These are phyloP conservation scores for Steinernema hermaphroditum DNA, from an alignment of 2,888 invertebrate species.

Conservation along the genomic window DNA sequence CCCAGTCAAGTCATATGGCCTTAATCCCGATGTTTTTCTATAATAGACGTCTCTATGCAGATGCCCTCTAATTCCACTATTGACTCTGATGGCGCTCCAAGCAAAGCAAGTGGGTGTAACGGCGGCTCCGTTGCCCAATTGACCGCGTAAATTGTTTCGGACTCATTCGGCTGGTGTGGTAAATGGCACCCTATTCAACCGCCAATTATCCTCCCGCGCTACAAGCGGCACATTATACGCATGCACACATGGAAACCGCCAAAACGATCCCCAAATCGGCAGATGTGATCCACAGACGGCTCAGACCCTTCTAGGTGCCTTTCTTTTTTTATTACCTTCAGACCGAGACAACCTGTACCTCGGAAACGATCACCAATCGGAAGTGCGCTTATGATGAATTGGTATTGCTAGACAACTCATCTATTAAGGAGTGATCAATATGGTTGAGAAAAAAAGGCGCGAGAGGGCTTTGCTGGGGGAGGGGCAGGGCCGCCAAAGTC, in stretches of 20 bases:
- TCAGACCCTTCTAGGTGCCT: too few species aligned
- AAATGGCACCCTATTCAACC: conserved; percentile 27
- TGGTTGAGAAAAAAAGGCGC: conserved; percentile 21
- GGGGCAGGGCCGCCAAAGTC: conserved; percentile 26
- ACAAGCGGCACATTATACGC: conserved; percentile 13
- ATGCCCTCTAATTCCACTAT: neutral
- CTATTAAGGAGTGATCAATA: conserved; percentile 30
- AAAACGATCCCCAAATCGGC: conserved; percentile 1
- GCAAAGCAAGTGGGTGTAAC: neutral
- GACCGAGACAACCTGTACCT: neutral
- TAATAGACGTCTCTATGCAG: neutral
- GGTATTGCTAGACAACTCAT: conserved; percentile 25
- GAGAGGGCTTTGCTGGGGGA: conserved; percentile 22
- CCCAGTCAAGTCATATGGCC: neutral
- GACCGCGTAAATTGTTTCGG: conserved; percentile 29
- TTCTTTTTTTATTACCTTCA: too few species aligned
- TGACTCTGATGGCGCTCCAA: neutral
- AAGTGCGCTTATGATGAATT: conserved; percentile 18
- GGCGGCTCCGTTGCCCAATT: conserved; percentile 27
- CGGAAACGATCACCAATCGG: neutral
- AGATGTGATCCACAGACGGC: too few species aligned
- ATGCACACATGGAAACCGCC: neutral
- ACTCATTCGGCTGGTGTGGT: conserved; percentile 23
- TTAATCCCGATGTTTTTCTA: neutral
- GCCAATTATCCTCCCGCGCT: conserved; percentile 10